Conservation (phyloP, 2,113 vertebrate species). For the Muntiacus reevesi region DNA sequence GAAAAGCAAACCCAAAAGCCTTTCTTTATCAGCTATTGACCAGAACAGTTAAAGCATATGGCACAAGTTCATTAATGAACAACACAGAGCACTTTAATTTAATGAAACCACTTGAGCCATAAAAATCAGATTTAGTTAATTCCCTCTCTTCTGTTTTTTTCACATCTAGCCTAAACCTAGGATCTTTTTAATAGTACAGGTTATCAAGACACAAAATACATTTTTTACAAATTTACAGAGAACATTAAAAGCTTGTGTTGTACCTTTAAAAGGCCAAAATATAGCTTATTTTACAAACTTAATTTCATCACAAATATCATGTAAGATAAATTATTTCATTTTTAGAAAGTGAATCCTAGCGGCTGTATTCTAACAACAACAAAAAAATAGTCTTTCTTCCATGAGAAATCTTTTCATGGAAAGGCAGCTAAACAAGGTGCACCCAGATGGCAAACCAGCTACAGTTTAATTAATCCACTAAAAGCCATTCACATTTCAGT, state of each 20-base stretch:
- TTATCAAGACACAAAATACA: slow-evolving; percentile 73
- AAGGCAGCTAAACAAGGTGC: slow-evolving; percentile 83
- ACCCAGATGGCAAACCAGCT: slow-evolving; percentile 90
- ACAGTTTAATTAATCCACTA: slow-evolving; percentile 91
- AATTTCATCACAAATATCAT: slow-evolving; percentile 64
- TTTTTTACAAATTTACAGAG: slow-evolving; percentile 73
- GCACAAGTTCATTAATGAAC: slow-evolving; percentile 97
- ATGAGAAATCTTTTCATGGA: slow-evolving; percentile 81
- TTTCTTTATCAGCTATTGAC: slow-evolving; percentile 90
- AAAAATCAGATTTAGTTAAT: slow-evolving; percentile 91
- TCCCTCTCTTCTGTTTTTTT: slow-evolving; percentile 75
- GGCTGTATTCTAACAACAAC: slow-evolving; percentile 77
- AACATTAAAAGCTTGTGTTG: slow-evolving; percentile 55
- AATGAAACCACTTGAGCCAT: slow-evolving; percentile 98
- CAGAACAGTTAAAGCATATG: slow-evolving; percentile 93
- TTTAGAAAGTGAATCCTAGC: slow-evolving; percentile 75
- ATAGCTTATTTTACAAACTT: slow-evolving; percentile 48
- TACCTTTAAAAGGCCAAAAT: not conserved
- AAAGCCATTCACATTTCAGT: slow-evolving; percentile 88
- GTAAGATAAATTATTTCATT: slow-evolving; percentile 72
- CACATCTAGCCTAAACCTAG: slow-evolving; percentile 79
- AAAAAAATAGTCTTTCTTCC: slow-evolving; percentile 81
- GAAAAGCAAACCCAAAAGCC: slow-evolving; percentile 71
- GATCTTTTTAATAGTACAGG: slow-evolving; percentile 76
- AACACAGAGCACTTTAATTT: slow-evolving; percentile 93